Percentiles rank a stretch among this genome's conserved stretches.
Conservation (phyloP, 2,113 vertebrate genomes). For the Onychorhynchus coronatus region DNA sequence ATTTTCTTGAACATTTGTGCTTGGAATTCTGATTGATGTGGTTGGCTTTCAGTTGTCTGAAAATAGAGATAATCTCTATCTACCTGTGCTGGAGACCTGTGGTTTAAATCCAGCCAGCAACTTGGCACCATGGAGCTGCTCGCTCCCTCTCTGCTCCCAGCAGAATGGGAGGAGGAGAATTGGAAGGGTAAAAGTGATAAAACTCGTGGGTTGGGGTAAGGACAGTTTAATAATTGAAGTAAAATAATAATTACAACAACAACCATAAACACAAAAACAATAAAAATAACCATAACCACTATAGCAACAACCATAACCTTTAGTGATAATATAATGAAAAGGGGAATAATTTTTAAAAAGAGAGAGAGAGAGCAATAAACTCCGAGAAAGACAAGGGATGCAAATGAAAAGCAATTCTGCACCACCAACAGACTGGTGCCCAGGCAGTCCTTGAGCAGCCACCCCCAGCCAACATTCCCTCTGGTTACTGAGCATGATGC, state of each 20-base stretch:
- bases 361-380: not conserved
- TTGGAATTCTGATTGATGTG: not conserved
- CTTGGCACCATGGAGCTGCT: not conserved
- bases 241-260: not conserved
- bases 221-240: not conserved
- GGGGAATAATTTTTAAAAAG: not conserved
- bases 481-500: not conserved
- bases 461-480: not conserved
- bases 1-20: not conserved
- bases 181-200: not conserved
- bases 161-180: not conserved
- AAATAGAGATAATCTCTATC: not conserved
- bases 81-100: not conserved
- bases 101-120: not conserved
- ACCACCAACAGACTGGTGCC: not conserved
- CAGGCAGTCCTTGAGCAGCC: not conserved
- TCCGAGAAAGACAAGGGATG: not conserved
- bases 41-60: not conserved
- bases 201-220: not conserved
- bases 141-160: not conserved
- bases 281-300: not conserved
- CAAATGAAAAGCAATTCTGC: not conserved
- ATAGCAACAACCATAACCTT: not conserved
- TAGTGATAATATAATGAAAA: not conserved
- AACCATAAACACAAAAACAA: no score